Evolutionary conservation across 2,113 vertebrate species (phyloP).

Genomic region (Sylvilagus bachmani): DNA sequence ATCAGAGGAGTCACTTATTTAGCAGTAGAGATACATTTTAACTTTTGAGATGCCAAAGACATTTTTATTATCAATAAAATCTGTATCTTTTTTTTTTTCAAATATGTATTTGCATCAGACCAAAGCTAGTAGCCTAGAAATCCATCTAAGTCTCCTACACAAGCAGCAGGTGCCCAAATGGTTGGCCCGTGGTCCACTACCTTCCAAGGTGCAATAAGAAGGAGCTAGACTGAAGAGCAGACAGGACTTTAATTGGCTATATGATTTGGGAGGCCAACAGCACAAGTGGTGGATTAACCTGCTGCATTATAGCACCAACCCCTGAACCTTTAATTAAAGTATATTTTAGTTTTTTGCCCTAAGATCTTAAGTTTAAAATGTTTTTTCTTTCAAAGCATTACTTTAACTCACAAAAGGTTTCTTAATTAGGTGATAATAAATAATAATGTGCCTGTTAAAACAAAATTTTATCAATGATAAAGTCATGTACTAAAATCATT

Average conservation of each 20-base stretch:
- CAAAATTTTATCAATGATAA: neutral
- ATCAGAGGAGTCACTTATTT: neutral
- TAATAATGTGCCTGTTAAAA: neutral
- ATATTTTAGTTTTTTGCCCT: neutral
- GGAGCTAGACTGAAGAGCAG: too few species aligned
- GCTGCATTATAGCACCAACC: neutral
- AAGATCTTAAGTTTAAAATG: neutral
- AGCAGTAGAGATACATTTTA: neutral
- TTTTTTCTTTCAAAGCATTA: neutral
- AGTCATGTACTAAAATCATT: neutral
- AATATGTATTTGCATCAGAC: too few species aligned
- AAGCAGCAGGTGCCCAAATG: too few species aligned
- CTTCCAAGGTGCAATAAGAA: too few species aligned
- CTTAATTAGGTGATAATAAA: neutral
- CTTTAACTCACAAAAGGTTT: neutral
- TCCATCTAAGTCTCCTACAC: too few species aligned
- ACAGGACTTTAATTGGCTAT: too few species aligned
- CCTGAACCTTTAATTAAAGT: neutral
- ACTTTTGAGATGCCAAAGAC: neutral
- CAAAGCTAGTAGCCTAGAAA: too few species aligned
- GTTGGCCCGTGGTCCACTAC: too few species aligned
- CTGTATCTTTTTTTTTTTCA: too few species aligned
- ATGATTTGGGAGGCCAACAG: too few species aligned
- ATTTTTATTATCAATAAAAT: neutral
- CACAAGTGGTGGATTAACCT: too few species aligned